A percentile compares a stretch with the other conserved stretches of the same genome.
Conservation (phyloP, 1,140 invertebrate genomes). For the Drosophila parvula region DNA sequence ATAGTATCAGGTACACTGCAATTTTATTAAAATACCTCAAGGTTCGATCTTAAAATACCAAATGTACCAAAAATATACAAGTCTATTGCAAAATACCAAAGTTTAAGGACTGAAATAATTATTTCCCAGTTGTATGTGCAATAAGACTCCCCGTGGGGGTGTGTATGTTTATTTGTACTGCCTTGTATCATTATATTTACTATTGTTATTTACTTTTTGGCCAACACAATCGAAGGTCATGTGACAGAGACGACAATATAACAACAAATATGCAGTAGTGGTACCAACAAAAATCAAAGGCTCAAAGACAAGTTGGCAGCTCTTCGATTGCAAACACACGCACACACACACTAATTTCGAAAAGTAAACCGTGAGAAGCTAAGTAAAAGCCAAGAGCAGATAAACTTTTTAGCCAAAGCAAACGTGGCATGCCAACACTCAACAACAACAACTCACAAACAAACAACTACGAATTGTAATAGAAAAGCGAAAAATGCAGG, state of each 20-base stretch:
- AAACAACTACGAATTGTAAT: conserved; percentile 44
- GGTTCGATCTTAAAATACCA: neutral
- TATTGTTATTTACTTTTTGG: conserved; percentile 13
- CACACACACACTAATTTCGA: conserved; percentile 36
- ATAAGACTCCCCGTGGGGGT: neutral
- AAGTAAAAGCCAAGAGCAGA: conserved; percentile 71
- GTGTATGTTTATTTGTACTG: neutral
- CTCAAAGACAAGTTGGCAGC: conserved; percentile 55
- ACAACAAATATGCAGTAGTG: neutral
- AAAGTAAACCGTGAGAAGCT: conserved; percentile 81
- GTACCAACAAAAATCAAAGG: conserved; percentile 18
- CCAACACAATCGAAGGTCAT: conserved; percentile 32
- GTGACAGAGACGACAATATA: neutral
- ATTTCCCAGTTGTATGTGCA: neutral
- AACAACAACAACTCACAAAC: conserved; percentile 28
- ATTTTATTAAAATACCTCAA: neutral
- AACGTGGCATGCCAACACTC: conserved; percentile 67
- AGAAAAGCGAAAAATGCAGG: conserved; percentile 53
- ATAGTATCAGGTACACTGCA: neutral
- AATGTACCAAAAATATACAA: neutral
- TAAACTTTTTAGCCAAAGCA: conserved; percentile 76
- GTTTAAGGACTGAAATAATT: neutral
- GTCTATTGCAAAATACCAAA: too few species aligned
- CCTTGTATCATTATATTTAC: neutral
- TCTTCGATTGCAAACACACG: conserved; percentile 22